phyloP scores from a whole-genome alignment of 35 echinoderm and acorn worm species.

The Diadema setosum region DNA sequence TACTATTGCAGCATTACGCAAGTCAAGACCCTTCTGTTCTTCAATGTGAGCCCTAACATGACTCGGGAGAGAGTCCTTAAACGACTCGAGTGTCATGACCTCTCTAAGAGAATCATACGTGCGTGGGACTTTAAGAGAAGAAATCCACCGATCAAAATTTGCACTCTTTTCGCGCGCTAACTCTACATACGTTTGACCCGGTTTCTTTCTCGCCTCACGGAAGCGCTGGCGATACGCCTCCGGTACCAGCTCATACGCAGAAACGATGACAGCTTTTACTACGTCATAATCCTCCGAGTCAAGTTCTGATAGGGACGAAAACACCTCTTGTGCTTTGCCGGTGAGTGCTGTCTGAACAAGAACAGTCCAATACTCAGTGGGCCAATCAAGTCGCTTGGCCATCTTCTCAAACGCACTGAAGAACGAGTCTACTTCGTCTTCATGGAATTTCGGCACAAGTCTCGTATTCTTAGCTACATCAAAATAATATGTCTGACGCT shows the following conservation, averaged over 20 bases:
- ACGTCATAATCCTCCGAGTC: constrained; percentile 36
- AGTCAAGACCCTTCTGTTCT: neutral
- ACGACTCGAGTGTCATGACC: constrained; percentile 49
- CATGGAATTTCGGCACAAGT: constrained; percentile 37
- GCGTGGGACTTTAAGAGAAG: constrained; percentile 7
- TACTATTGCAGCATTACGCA: constrained; percentile 15
- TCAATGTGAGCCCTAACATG: constrained; percentile 42
- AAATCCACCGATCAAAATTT: constrained; percentile 25
- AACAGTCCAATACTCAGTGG: neutral
- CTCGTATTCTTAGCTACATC: neutral
- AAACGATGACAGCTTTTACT: constrained; percentile 33
- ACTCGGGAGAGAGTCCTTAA: constrained; percentile 24
- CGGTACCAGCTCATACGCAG: constrained; percentile 60
- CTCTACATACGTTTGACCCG: constrained; percentile 34
- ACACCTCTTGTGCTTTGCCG: constrained; percentile 54
- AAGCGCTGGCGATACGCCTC: constrained; percentile 69
- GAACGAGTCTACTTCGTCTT: constrained; percentile 24
- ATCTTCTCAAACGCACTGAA: constrained; percentile 54
- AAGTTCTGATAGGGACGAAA: neutral
- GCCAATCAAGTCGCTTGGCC: constrained; percentile 18
- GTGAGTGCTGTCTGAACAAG: constrained; percentile 25
- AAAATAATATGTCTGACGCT: neutral
- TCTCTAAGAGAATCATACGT: constrained; percentile 34
- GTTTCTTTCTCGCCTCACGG: neutral
- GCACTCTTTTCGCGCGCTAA: constrained; percentile 33